Conservation (phyloP, 2,113 vertebrate genomes). For the Oncorhynchus keta region DNA sequence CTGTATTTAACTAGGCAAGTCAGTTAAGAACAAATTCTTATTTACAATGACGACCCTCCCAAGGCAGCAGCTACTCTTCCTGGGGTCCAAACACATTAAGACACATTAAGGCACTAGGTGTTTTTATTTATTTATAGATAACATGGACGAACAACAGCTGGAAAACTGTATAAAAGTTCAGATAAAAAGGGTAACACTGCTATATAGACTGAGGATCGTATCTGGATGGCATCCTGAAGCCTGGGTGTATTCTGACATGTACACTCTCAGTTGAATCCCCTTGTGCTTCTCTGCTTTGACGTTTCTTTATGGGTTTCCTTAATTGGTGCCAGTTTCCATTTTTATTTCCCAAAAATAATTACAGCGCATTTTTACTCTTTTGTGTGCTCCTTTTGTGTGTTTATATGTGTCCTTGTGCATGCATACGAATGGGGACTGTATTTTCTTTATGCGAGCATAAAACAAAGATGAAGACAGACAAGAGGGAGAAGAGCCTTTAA, state of each 20-base stretch:
- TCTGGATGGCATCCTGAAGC: slow-evolving; percentile 65
- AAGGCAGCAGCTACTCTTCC: too few species aligned
- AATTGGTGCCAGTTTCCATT: slow-evolving; percentile 79
- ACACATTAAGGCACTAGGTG: too few species aligned
- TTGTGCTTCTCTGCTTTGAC: slow-evolving; percentile 60
- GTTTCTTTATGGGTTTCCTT: slow-evolving; percentile 72
- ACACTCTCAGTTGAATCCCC: slow-evolving; percentile 50
- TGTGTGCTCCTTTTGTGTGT: neutral
- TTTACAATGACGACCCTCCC: too few species aligned
- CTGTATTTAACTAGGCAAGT: too few species aligned
- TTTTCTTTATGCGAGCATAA: neutral
- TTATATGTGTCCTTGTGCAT: neutral
- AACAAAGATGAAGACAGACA: neutral
- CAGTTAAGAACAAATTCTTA: too few species aligned
- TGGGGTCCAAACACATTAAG: too few species aligned
- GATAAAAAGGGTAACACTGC: neutral
- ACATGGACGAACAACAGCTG: neutral
- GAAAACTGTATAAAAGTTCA: neutral
- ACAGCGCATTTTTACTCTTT: slow-evolving; percentile 37
- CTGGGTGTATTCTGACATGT: slow-evolving; percentile 53
- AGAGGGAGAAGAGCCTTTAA: too few species aligned
- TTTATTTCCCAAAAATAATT: slow-evolving; percentile 67
- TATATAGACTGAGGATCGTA: slow-evolving; percentile 47
- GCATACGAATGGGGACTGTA: neutral
- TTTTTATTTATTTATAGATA: too few species aligned